Evolutionary conservation across 2,113 vertebrate genomes (phyloP).

Genomic region (Myrmecophaga tridactyla): DNA sequence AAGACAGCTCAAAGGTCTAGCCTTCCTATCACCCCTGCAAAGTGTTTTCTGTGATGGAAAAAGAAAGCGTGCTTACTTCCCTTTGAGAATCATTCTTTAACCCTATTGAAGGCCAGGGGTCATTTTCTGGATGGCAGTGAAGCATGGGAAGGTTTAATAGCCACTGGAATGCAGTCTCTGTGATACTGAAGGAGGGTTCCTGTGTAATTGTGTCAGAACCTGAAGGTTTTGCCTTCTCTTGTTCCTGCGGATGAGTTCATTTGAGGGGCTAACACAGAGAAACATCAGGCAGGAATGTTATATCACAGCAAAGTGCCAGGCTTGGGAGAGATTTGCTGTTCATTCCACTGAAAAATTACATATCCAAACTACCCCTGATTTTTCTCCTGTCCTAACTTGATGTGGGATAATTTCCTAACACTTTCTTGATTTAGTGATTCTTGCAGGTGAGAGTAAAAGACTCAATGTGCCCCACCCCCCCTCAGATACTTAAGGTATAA

Average conservation of each 20-base stretch:
- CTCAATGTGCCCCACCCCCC: rapidly evolving
- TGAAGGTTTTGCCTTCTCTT: not conserved
- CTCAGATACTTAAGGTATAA: no score
- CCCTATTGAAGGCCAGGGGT: not conserved
- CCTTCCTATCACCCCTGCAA: conserved; percentile 16
- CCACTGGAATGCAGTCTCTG: not conserved
- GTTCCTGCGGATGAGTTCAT: not conserved
- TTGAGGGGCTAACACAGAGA: not conserved
- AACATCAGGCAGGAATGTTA: not conserved
- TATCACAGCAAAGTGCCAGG: not conserved
- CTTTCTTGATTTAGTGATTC: not conserved
- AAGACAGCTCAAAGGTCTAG: not conserved
- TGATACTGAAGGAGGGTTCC: not conserved
- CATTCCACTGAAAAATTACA: not conserved
- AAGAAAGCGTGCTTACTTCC: conserved; percentile 39
- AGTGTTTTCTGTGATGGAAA: conserved; percentile 54
- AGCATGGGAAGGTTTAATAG: conserved; percentile 14
- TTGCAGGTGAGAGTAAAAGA: not conserved
- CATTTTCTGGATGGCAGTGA: conserved; percentile 16
- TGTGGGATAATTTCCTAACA: no score
- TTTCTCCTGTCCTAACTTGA: not conserved
- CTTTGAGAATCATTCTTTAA: conserved; percentile 17
- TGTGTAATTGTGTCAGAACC: not conserved
- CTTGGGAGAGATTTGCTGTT: not conserved
- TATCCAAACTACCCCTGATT: rapidly evolving